Evolutionary conservation across 1,140 invertebrate species (phyloP).

Genomic region (Nebria ingens): DNA sequence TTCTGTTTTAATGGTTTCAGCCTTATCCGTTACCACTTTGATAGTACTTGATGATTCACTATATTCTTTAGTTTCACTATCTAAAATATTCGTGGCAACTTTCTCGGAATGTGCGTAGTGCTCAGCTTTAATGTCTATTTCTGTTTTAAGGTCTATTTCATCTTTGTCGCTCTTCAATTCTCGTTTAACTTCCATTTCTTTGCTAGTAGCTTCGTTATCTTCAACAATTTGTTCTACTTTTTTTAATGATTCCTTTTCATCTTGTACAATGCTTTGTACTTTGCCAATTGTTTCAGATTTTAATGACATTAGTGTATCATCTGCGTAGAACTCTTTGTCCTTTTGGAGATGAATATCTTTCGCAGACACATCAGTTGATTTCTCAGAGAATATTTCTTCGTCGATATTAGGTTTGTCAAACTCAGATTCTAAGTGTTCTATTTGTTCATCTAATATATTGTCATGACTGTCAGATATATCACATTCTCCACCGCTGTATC

Average conservation of each 20-base stretch:
- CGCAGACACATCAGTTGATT: constrained; percentile 24
- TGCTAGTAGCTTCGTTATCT: constrained; percentile 14
- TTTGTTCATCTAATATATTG: constrained; percentile 39
- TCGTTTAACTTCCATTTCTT: constrained; percentile 10
- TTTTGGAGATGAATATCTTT: constrained; percentile 20
- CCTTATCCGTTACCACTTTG: constrained; percentile 13
- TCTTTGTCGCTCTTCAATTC: constrained; percentile 14
- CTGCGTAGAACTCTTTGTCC: constrained; percentile 26
- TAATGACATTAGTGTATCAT: constrained; percentile 14
- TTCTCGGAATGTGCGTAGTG: constrained; percentile 25
- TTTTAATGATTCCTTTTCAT: background rate
- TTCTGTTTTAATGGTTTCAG: constrained; percentile 18
- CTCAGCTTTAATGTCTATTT: constrained; percentile 19
- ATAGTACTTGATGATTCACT: constrained; percentile 6
- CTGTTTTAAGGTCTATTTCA: constrained; percentile 18
- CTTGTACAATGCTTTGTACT: constrained; percentile 9
- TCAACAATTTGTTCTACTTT: constrained; percentile 14
- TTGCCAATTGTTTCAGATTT: constrained; percentile 16
- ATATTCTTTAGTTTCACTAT: constrained; percentile 12
- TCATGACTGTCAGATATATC: constrained; percentile 51
- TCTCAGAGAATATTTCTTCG: constrained; percentile 26
- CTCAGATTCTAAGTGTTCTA: constrained; percentile 36
- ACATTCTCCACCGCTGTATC: constrained; percentile 51
- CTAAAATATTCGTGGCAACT: constrained; percentile 12
- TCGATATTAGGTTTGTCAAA: constrained; percentile 39